phyloP scores from a whole-genome alignment of 2,113 vertebrate species.

The Sphaerodactylus townsendi region DNA sequence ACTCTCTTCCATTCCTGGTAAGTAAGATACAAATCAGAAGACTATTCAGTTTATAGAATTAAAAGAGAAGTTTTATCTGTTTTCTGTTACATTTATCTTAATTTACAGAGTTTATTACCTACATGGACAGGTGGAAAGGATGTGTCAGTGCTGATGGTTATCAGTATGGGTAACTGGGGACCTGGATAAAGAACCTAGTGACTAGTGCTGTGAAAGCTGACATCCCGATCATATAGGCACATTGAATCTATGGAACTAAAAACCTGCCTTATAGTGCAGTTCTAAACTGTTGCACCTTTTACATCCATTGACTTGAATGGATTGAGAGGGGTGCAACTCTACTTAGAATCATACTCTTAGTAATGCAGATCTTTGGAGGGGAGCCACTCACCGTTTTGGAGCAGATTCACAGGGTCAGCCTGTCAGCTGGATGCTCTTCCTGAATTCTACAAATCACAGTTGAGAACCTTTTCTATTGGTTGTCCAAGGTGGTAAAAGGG shows the following conservation, averaged over 20 bases:
- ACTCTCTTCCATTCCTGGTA: conserved; percentile 88
- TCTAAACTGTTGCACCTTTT: too few species aligned
- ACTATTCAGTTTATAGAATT: not conserved
- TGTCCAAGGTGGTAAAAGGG: too few species aligned
- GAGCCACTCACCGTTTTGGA: not conserved
- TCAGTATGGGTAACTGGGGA: not conserved
- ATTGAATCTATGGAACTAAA: not conserved
- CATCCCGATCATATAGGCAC: not conserved
- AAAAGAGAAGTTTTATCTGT: not conserved
- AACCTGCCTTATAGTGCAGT: not conserved
- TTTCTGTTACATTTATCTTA: not conserved
- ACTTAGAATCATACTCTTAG: too few species aligned
- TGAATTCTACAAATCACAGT: not conserved
- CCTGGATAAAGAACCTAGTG: not conserved
- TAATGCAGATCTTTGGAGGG: not conserved
- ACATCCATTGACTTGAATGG: too few species aligned
- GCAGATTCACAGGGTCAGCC: not conserved
- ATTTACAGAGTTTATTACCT: not conserved
- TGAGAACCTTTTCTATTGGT: too few species aligned
- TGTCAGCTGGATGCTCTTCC: not conserved
- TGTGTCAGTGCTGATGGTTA: not conserved
- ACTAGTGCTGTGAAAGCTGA: not conserved
- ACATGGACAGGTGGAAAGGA: not conserved
- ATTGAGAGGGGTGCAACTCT: too few species aligned
- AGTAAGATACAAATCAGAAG: conserved; percentile 30